Evolutionary conservation across 2,888 invertebrate genomes (phyloP), one percentile per base, ranked within the genome.

Genomic region (Gisinianus flammeolus): DNA sequence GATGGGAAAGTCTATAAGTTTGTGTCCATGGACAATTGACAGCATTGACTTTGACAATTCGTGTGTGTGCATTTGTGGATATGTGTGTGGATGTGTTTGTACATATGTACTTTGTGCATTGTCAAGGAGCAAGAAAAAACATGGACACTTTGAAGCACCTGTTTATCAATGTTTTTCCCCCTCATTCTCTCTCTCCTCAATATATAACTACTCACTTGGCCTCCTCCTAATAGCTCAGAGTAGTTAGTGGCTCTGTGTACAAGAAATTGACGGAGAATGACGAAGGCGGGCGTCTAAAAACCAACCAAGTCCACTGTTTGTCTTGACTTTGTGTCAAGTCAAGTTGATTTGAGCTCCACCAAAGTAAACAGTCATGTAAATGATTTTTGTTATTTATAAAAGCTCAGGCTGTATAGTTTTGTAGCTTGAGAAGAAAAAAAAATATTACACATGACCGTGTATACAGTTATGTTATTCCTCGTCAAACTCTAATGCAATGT

Each of bases 341-440:
- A 52, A 52, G 52, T 44, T 30, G 54, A 70, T 54, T 70, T 70
- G 22, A 30, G 30, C 19, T 70, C 70, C 54, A 54, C 70, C 70
- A 70, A 70, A 70, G 70, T 70, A 26, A 54, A 70, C 70, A 70
- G 44, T 70, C 54, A 70, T 54, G 52, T 44, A 70, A 70, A 70
- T 70, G 26, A 28, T 70, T 70, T 70, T 70, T 54, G n/a, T 54
- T 12, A 28, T 70, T 26, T 64, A 64, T 26, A 30, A 64, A 64
- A 28, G 64, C 26, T 26, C 28, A 28, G 64, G 16, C 56, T 19
- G 56, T 22, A 12, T 44, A 44, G 52, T 44, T n/a, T n/a, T n/a
- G 52, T 44, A 44, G 52, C 52, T 16, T 12, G 52, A 16, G 16
- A n/a, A 19, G 22, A 3, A 56, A 12, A 56, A 56, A 19, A 19